phyloP scores from a whole-genome alignment of 2,113 vertebrate species.

The Hymenochirus boettgeri region DNA sequence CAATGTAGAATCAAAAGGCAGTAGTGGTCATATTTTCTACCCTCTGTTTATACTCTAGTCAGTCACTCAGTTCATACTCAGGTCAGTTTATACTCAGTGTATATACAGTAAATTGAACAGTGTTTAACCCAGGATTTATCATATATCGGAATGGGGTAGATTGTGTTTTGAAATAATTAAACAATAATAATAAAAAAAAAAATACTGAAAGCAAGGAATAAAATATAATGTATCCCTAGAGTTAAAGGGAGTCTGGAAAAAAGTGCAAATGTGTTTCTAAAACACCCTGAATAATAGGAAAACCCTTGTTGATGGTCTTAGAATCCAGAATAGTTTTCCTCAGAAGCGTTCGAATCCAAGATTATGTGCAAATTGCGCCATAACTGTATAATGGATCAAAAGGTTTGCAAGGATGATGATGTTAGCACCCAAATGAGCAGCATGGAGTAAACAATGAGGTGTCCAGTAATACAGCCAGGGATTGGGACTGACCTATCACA shows the following conservation, averaged over 20 bases:
- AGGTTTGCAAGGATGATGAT: constrained; percentile 7
- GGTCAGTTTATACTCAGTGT: too few species aligned
- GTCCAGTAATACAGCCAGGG: neutral
- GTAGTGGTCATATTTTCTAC: too few species aligned
- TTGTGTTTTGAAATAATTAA: too few species aligned
- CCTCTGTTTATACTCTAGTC: too few species aligned
- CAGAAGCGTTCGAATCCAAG: constrained; percentile 17
- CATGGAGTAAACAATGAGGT: neutral
- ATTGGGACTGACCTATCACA: neutral
- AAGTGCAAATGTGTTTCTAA: constrained; percentile 20
- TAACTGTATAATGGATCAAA: neutral
- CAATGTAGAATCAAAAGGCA: too few species aligned
- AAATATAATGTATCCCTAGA: too few species aligned
- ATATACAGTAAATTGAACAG: neutral
- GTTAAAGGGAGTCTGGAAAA: neutral
- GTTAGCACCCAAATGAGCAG: constrained; percentile 22
- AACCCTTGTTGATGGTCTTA: constrained; percentile 3
- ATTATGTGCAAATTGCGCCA: constrained; percentile 37
- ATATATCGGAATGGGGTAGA: too few species aligned
- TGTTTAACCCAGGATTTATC: too few species aligned
- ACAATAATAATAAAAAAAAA: too few species aligned
- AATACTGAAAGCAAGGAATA: too few species aligned
- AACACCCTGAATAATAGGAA: neutral
- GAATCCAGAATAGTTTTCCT: constrained; percentile 1
- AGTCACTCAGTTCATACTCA: too few species aligned